phyloP scores from a whole-genome alignment of 2,888 invertebrate species.

The Hydrotaea cyrtoneurina region DNA sequence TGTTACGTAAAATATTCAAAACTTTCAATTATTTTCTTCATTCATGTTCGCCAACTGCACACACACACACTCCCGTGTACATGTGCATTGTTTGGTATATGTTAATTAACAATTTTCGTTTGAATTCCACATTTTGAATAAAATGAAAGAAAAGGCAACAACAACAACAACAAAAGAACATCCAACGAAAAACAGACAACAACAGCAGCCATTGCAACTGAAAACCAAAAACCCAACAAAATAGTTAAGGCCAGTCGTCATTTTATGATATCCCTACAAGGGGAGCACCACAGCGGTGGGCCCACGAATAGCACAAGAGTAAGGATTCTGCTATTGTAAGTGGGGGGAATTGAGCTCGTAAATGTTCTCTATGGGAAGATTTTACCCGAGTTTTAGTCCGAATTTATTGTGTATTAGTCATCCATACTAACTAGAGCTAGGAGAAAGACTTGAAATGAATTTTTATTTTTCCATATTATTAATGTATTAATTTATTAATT shows the following conservation, averaged over 20 bases:
- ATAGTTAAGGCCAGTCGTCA: not conserved
- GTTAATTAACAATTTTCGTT: slow-evolving; percentile 54
- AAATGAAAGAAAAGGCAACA: not conserved
- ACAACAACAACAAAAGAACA: not conserved
- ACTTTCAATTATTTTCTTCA: slow-evolving; percentile 12
- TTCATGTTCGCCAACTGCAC: not conserved
- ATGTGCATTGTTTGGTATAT: slow-evolving; percentile 29
- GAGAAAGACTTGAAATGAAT: too few relatives aligned
- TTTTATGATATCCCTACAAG: not conserved
- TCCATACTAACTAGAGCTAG: too few relatives aligned
- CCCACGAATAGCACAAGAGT: not conserved
- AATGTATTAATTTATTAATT: too few relatives aligned
- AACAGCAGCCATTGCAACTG: not conserved
- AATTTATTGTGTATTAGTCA: too few relatives aligned
- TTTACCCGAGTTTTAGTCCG: too few relatives aligned
- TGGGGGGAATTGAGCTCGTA: too few relatives aligned
- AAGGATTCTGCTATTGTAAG: too few relatives aligned
- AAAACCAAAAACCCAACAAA: slow-evolving; percentile 5
- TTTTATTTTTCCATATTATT: too few relatives aligned
- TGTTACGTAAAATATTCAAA: not conserved
- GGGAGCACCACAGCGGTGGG: not conserved
- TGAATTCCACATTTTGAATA: slow-evolving; percentile 34
- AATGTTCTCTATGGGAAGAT: too few relatives aligned
- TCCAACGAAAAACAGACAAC: not conserved
- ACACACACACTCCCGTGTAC: not conserved